Percentiles rank a stretch among this genome's conserved stretches.
Conservation (phyloP, 2,113 vertebrate species). For the Elachura formosa region DNA sequence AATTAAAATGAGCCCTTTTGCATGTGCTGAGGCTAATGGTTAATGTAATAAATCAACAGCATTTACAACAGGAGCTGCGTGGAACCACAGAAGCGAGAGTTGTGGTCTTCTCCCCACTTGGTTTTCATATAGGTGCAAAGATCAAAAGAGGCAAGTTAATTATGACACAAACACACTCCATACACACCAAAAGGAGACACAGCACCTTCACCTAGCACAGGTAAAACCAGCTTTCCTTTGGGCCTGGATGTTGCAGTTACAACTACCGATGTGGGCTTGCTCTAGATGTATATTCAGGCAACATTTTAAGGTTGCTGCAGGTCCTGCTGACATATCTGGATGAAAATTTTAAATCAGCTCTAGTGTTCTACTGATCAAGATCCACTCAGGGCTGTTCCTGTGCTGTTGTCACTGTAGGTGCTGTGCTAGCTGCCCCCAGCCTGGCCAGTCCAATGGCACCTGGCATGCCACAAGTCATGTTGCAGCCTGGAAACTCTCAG, state of each 20-base stretch:
- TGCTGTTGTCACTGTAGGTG: not conserved
- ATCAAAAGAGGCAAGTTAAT: not conserved
- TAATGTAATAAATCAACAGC: not conserved
- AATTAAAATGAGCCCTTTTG: not conserved
- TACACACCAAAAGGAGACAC: not conserved
- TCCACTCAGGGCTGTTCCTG: too few species aligned
- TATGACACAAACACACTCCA: not conserved
- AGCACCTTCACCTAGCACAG: not conserved
- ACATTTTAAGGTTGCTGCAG: not conserved
- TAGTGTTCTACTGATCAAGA: not conserved
- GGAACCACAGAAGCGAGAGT: fast-evolving
- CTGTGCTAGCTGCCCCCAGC: not conserved
- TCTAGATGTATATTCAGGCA: not conserved
- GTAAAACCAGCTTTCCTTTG: not conserved
- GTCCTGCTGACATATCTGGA: not conserved
- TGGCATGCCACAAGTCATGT: not conserved
- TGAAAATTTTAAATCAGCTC: not conserved
- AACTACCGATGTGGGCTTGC: not conserved
- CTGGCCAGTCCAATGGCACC: not conserved
- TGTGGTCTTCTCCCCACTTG: not conserved
- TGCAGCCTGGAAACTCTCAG: not conserved
- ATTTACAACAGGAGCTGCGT: not conserved
- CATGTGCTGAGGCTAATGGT: not conserved
- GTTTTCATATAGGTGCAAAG: not conserved
- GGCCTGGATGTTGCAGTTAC: not conserved